phyloP scores from a whole-genome alignment of 2,888 invertebrate species.

The Salpingus planirostris region DNA sequence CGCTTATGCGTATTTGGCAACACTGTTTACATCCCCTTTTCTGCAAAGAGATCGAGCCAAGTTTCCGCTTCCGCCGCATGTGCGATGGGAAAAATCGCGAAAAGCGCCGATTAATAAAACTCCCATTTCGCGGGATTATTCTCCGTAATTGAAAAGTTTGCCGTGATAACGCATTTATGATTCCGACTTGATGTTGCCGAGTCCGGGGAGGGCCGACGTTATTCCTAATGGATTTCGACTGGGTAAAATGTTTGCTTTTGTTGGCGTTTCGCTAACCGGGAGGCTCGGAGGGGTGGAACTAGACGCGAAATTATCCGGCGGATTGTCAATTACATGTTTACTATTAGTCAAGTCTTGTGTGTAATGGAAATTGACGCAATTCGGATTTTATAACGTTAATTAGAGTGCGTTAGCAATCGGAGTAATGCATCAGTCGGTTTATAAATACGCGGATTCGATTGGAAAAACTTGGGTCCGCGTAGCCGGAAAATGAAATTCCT shows the following conservation, averaged over 20 bases:
- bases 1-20: conserved; percentile 19
- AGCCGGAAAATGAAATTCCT: too few relatives aligned
- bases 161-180: too few relatives aligned
- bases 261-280: too few relatives aligned
- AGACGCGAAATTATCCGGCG: conserved; percentile 1
- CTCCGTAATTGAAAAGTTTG: conserved; percentile 25
- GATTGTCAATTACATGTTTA: conserved; percentile 10
- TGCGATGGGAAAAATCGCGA: not conserved
- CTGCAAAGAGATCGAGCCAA: conserved; percentile 2
- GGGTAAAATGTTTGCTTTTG: conserved; percentile 13
- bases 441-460: too few relatives aligned
- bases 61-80: conserved; percentile 1
- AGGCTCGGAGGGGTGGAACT: too few relatives aligned
- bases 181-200: conserved; percentile 19
- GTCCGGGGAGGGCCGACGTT: conserved; percentile 12
- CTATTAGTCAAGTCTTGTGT: conserved; percentile 10
- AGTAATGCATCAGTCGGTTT: conserved; percentile 10
- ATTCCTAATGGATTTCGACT: conserved; percentile 14
- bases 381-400: conserved; percentile 14
- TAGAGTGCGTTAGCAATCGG: conserved; percentile 10
- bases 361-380: conserved; percentile 15
- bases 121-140: conserved; percentile 21
- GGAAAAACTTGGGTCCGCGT: too few relatives aligned
- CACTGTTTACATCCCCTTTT: conserved; percentile 18
- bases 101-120: too few relatives aligned